Evolutionary conservation across 2,113 vertebrate species (phyloP), one percentile per base, ranked within the genome.

Genomic region (Planiliza haematocheilus): DNA sequence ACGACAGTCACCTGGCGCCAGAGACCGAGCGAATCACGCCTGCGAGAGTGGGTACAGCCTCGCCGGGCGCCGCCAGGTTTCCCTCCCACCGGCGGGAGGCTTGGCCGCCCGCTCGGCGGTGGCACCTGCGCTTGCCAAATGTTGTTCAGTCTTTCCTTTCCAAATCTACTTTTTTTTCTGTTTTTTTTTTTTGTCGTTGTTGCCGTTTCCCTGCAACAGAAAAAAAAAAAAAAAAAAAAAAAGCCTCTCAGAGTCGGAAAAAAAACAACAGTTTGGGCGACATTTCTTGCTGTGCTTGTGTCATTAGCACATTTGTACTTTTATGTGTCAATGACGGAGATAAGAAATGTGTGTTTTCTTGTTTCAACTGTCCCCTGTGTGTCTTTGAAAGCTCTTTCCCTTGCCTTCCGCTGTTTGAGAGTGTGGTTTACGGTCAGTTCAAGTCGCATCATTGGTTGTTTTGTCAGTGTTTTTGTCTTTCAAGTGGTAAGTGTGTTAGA

Each of bases 91-190:
- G 37, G 68, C 77, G 86, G 86, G 85, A 90, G 81, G 82, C 75
- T 81, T 82, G 85, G 89, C 87, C 17, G 62, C 61, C 20, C 8
- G 70, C 66, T 81, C 67, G 0, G 74, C 56, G 41, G 66, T 39
- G 74, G 87, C 90, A 84, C 87, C 84, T 89, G 89, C 86, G 82
- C 86, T 91, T 93, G 92, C 92, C 93, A 93, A 91, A 91, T 93
- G 92, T 88, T 88, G 90, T 92, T 90, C 91, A 85, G 85, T 90
- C 89, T 92, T 91, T 94, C 87, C 87, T 90, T 91, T 93, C 88
- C 86, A 92, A 93, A 92, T 87, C 88, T 86, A 74, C 77, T 65
- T 64, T 82, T 2, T 30, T 30, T 76, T 87, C 88, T 86, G 72
- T 77, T 65, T 64, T 82, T 2, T 30, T 30, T 76, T 86, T 81